Base-by-base conservation (phyloP, 1,140 invertebrate species). In the Pomacea maculata region DNA sequence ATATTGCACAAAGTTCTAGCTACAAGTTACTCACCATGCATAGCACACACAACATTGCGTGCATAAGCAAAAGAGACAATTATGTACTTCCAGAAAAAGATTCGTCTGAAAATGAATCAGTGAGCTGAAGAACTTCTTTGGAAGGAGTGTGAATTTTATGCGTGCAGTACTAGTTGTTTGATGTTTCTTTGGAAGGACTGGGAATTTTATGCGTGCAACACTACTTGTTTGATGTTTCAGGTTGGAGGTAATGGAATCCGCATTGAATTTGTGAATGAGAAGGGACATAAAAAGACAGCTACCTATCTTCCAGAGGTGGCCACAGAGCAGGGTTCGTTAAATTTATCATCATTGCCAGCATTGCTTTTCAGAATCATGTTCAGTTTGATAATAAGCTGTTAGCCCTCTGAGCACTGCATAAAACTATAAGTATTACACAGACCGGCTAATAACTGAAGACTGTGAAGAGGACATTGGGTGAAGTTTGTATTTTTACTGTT, bases 281-380 rank as follows among this genome's bases (percentile, higher is more conserved):
- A 97, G 87, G 98, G 98, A 81, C 95, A 95, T 84, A 97, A 97
- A 89, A 94, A 97, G 87, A 99, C 97, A 84, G 98, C 98, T 84
- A 99, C 98, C 86, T 99, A 99, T 92, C 93, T 99, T 89, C 98
- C 98, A 75, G 96, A 99, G 93, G 97, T 99, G 80, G 97, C 98
- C 85, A 94, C 94, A 80, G 98, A 99, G 92, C 98, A 99, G 95
- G 98, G 97, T 97, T 92, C 86, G 86, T 80, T 8, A 71, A 79
- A 57, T 57, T 54, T 10, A 57, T 54, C 68, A n/a, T 21, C 14
- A 63, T 45, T 1, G 61, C 29, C 15, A 45, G 14, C 7, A 67
- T 65, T 45, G 15, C n/a, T 7, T 45, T 45, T 12, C 52, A 25
- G 14, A 71, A 25, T 34, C 19, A 45, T 57, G 74, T 25, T 15